A percentile compares a stretch with the other conserved stretches of the same genome.
Evolutionary conservation across 2,797 vertebrate species (phyloP).

Genomic region (Poliocrania exsul): DNA sequence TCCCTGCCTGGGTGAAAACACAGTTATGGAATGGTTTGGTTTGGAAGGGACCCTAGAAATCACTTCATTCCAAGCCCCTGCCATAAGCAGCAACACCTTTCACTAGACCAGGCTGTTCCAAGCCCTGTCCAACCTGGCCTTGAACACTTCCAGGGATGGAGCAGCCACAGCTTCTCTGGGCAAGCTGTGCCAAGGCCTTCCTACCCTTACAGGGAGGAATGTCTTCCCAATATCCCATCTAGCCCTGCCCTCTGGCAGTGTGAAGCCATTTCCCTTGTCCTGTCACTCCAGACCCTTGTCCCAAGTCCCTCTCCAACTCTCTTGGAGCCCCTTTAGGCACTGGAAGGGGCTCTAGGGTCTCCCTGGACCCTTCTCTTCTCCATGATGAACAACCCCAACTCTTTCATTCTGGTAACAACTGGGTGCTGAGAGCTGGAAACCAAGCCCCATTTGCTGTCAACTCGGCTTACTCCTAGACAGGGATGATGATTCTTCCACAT

Average conservation of each 20-base stretch:
- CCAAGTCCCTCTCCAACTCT: background rate
- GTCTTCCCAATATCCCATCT: background rate
- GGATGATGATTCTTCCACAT: background rate
- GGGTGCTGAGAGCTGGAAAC: background rate
- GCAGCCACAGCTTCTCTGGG: background rate
- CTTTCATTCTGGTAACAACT: background rate
- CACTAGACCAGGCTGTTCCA: background rate
- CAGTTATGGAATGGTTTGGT: background rate
- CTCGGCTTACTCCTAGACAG: background rate
- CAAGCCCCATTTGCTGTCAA: background rate
- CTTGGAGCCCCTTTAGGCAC: background rate
- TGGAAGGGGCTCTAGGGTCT: background rate
- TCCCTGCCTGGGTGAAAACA: background rate
- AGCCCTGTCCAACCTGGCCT: accelerated
- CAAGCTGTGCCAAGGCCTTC: background rate
- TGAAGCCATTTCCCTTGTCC: background rate
- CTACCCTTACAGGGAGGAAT: background rate
- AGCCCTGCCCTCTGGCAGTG: background rate
- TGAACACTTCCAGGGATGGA: background rate
- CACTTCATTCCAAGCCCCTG: accelerated
- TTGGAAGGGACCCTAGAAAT: background rate
- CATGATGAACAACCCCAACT: background rate
- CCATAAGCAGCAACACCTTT: background rate
- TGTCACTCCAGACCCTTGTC: background rate
- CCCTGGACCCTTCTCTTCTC: background rate